Evolutionary conservation across 2,113 vertebrate species (phyloP), one percentile per base, ranked within the genome.

Genomic region (Varanus komodoensis): DNA sequence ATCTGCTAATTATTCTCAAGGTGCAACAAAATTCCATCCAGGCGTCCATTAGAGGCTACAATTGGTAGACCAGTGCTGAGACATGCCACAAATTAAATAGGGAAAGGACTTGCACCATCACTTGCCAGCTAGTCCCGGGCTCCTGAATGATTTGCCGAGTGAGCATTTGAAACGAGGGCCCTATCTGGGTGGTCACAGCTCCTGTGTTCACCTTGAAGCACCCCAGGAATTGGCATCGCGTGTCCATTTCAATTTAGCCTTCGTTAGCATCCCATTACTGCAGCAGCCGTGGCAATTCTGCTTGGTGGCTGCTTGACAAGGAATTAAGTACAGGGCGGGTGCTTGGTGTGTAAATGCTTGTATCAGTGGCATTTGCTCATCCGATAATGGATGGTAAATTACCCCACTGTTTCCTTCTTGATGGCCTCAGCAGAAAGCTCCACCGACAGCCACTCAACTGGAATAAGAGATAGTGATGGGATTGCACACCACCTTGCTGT

Each of bases 221-320:
- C 77, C 34, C 11, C 68, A 48, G 78, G 32, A 48, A 86, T 75
- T 19, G 3, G 29, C 38, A 32, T 86, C 52, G 54, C 52, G 15
- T 74, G 57, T 54, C 74, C 64, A 48, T 88, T 79, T 75, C 48
- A 84, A 84, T 80, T 88, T 90, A 71, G n/a, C 64, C 15, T 74
- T 89, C 82, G 74, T 73, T 74, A 73, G 19, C 68, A 61, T 44
- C 67, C 71, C 3, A 38, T 88, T 81, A 57, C 54, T 82, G 61
- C 48, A 82, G 78, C 29, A 67, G 38, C 79, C 38, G 32, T 57
- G 61, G 21, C 44, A 44, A 27, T 82, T 82, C 73, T 73, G n/a
- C 68, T 61, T 17, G 23, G 79, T 48, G 14, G 32, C 23, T 82
- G 25, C 38, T 89, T 82, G 67, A 74, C 74, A 57, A 32, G 48